Evolutionary conservation across 2,888 invertebrate species (phyloP), one percentile per base, ranked within the genome.

Genomic region (Clunio marinus): DNA sequence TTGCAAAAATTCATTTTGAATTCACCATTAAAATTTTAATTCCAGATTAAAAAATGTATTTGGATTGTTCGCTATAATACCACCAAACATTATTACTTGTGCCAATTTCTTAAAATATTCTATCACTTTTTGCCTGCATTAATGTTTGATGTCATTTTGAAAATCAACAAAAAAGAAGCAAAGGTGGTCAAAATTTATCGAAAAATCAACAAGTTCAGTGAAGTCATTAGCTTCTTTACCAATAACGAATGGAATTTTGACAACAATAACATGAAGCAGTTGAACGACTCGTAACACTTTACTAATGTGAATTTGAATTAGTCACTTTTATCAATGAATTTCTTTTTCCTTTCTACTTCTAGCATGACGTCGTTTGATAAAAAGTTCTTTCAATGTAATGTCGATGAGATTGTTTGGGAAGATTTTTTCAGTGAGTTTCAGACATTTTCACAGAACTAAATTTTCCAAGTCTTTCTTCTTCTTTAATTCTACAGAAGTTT

Each of bases 261-360:
- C 7, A 28, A 63, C 25, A 55, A 37, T 15, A 63, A 62, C 25
- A 46, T 57, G 27, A 62, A 28, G 22, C 17, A 22, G 41, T 27
- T 68, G 60, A 59, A 22, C 75, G 71, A 72, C 75, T 73, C 70
- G 79, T 80, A 77, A 69, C 41, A n/a, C 5, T 63, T 45, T 41
- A 17, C n/a, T 58, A 15, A 58, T 58, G 24, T 58, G 28, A 15
- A 60, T 24, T 35, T n/a, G 17, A 60, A 28, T 58, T 17, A 24
- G n/a, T 20, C 10, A 57, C 45, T 13, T 45, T 13, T 15, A 15
- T 45, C 17, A 57, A 8, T 51, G 10, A 51, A 51, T 20, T 22
- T 51, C 3, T 27, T 57, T 57, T 20, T 3, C 25, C n/a, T n/a
- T n/a, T n/a, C n/a, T n/a, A n/a, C n/a, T n/a, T n/a, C n/a, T n/a